Conservation (phyloP, 2,113 vertebrate species). For the Meleagris gallopavo region DNA sequence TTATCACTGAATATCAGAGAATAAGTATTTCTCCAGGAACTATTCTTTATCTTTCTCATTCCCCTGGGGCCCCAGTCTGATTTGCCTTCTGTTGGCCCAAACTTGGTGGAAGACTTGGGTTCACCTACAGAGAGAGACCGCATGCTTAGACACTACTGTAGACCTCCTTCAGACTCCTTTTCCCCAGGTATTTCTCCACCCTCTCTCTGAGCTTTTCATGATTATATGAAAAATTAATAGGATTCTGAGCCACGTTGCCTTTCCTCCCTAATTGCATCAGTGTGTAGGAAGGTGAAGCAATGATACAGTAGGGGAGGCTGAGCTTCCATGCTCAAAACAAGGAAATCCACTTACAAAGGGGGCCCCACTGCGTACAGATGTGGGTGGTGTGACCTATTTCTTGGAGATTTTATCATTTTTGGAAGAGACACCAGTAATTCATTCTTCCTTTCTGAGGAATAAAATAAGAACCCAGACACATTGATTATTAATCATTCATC, state of each 20-base stretch:
- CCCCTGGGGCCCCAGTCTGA: neutral
- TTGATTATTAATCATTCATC: slow-evolving; percentile 84
- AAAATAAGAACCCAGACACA: slow-evolving; percentile 77
- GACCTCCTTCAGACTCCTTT: neutral
- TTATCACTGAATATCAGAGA: slow-evolving; percentile 15
- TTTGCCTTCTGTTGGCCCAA: neutral
- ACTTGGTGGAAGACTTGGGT: neutral
- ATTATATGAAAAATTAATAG: slow-evolving; percentile 43
- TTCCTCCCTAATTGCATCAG: slow-evolving; percentile 57
- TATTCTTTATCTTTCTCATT: neutral
- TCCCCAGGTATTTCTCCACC: neutral
- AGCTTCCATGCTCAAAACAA: neutral
- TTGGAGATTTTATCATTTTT: slow-evolving; percentile 66
- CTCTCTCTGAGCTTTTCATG: neutral
- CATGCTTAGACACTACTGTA: neutral
- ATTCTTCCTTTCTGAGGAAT: slow-evolving; percentile 74
- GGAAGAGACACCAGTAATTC: slow-evolving; percentile 73
- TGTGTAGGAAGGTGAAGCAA: neutral
- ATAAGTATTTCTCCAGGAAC: slow-evolving; percentile 48
- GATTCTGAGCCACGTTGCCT: neutral
- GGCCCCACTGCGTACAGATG: neutral
- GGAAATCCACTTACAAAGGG: slow-evolving; percentile 33
- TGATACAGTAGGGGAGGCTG: neutral
- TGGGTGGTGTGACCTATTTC: slow-evolving; percentile 43
- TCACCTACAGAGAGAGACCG: neutral